Evolutionary conservation across 2,113 vertebrate genomes (phyloP).

Genomic region (Rostratula benghalensis): DNA sequence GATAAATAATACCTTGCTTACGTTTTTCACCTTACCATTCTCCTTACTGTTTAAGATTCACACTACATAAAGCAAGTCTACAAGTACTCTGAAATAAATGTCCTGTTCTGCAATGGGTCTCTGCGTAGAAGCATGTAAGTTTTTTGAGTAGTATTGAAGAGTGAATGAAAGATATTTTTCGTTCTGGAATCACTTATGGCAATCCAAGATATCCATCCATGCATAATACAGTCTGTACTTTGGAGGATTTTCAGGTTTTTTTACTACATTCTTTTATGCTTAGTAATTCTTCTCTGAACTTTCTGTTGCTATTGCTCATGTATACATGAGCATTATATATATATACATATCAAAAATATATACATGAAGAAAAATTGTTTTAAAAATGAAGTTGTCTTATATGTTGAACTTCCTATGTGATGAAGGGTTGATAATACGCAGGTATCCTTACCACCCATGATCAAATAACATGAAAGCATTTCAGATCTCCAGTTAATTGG

Average conservation of each 20-base stretch:
- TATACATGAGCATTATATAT: too few species aligned
- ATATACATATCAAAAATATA: too few species aligned
- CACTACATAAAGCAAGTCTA: neutral
- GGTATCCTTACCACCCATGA: neutral
- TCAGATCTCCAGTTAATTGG: neutral
- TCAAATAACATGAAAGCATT: neutral
- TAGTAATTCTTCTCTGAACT: neutral
- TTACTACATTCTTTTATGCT: neutral
- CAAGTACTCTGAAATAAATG: neutral
- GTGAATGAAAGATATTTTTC: neutral
- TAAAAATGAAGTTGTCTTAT: neutral
- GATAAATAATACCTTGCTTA: slow-evolving; percentile 4
- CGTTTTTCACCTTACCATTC: neutral
- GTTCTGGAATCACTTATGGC: neutral
- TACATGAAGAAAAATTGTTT: neutral
- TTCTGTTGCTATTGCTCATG: neutral
- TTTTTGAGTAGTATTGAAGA: neutral
- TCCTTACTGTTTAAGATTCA: slow-evolving; percentile 19
- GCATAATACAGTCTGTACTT: neutral
- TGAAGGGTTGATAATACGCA: neutral
- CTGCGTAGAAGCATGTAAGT: neutral
- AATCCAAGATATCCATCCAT: neutral
- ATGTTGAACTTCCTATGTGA: neutral
- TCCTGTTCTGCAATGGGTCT: neutral
- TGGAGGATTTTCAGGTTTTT: neutral